Evolutionary conservation across 2,113 vertebrate genomes (phyloP).

Genomic region (Pantherophis guttatus): DNA sequence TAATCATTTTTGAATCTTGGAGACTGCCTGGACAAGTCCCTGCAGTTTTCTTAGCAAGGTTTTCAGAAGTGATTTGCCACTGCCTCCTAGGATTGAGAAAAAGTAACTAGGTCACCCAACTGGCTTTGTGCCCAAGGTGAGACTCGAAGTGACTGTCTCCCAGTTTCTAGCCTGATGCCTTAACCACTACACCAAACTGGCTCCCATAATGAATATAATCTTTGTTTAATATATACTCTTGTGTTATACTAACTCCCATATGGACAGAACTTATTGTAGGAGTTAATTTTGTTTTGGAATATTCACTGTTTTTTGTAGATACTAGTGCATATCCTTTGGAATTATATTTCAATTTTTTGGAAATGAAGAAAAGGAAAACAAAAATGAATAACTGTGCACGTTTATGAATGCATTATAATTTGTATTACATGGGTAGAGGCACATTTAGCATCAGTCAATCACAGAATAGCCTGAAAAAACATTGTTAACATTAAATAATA

Average conservation of each 20-base stretch:
- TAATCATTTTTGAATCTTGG: too few relatives aligned
- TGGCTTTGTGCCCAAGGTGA: neutral
- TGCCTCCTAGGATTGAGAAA: neutral
- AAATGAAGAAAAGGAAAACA: too few relatives aligned
- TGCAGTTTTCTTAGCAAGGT: neutral
- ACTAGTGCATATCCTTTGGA: neutral
- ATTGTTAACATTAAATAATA: too few relatives aligned
- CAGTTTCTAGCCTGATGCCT: neutral
- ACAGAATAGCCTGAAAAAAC: too few relatives aligned
- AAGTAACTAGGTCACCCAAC: neutral
- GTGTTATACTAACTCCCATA: neutral
- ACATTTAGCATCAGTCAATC: too few relatives aligned
- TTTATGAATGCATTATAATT: too few relatives aligned
- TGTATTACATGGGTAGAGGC: too few relatives aligned
- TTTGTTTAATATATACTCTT: neutral
- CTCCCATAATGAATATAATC: neutral
- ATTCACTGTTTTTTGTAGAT: neutral
- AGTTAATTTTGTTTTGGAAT: neutral
- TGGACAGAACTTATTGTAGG: neutral
- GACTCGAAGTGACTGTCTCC: neutral
- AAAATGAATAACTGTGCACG: too few relatives aligned
- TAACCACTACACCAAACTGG: neutral
- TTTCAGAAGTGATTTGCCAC: neutral
- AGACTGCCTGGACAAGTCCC: neutral
- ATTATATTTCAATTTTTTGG: too few relatives aligned